A percentile compares a stretch with the other conserved stretches of the same genome.
Conservation (phyloP, 2,797 vertebrate species). For the Fistularia tabacaria region DNA sequence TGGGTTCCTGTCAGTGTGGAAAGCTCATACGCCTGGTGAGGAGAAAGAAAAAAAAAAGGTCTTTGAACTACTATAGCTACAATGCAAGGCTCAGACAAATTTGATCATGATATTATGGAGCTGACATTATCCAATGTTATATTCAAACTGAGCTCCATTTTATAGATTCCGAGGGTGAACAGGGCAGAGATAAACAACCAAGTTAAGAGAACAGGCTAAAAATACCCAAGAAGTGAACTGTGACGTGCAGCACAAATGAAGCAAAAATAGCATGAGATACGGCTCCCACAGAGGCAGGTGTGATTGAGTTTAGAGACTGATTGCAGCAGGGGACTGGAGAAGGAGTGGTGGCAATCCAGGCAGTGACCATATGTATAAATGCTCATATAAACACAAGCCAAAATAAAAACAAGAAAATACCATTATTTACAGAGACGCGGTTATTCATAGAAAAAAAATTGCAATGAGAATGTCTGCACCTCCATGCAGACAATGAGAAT, state of each 20-base stretch:
- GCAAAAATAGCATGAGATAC: slow-evolving; percentile 70
- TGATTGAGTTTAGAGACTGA: slow-evolving; percentile 58
- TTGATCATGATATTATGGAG: background rate
- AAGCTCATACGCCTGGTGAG: slow-evolving; percentile 89
- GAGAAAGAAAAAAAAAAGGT: background rate
- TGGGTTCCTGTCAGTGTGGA: slow-evolving; percentile 97
- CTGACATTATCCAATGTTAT: slow-evolving; percentile 11
- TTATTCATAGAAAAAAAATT: too few species aligned
- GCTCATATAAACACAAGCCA: too few species aligned
- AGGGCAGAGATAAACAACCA: slow-evolving; percentile 14
- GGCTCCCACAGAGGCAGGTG: slow-evolving; percentile 58
- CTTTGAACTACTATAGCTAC: too few species aligned
- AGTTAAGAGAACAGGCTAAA: slow-evolving; percentile 38
- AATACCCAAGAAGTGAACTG: slow-evolving; percentile 40
- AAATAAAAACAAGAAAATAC: too few species aligned
- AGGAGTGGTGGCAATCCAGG: slow-evolving; percentile 15
- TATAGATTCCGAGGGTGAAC: slow-evolving; percentile 20
- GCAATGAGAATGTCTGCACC: too few species aligned
- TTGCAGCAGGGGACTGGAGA: slow-evolving; percentile 28
- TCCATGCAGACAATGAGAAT: too few species aligned
- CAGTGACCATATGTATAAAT: background rate
- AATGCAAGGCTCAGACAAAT: too few species aligned
- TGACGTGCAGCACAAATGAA: slow-evolving; percentile 60
- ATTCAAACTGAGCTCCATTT: background rate
- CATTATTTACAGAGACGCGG: too few species aligned